phyloP scores from a whole-genome alignment of 2,113 vertebrate genomes.

The Leucosticte australis region DNA sequence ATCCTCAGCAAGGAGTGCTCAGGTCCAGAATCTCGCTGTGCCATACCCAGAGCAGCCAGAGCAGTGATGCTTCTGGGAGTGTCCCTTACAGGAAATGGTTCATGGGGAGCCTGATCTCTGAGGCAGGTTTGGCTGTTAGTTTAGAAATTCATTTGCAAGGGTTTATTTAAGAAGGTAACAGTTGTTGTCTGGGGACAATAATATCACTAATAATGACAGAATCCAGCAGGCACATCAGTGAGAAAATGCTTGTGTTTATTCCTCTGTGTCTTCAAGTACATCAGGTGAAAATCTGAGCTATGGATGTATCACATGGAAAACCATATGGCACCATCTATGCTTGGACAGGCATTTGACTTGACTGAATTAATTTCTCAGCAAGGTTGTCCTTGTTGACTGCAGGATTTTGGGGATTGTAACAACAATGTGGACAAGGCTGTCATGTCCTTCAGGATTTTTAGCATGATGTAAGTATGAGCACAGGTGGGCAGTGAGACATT shows the following conservation, averaged over 20 bases:
- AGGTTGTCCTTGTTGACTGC: not conserved
- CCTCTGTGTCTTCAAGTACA: not conserved
- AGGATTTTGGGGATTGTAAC: not conserved
- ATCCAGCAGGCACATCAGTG: not conserved
- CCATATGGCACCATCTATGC: not conserved
- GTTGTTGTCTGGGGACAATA: not conserved
- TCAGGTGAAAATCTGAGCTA: not conserved
- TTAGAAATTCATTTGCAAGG: not conserved
- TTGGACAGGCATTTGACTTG: slow-evolving; percentile 1
- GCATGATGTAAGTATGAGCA: not conserved
- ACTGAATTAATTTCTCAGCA: not conserved
- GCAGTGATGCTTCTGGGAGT: not conserved
- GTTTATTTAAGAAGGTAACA: not conserved
- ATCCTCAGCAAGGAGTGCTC: not conserved
- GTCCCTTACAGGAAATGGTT: not conserved
- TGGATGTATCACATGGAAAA: not conserved
- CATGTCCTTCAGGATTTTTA: slow-evolving; percentile 5
- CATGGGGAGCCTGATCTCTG: not conserved
- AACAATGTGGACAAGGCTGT: not conserved
- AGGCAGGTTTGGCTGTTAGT: not conserved
- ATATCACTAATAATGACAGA: not conserved
- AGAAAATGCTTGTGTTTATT: not conserved
- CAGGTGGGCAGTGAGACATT: not conserved
- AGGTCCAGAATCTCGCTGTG: slow-evolving; percentile 3
- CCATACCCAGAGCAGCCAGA: not conserved